These are phyloP conservation scores for Zeugodacus cucurbitae DNA, from an alignment of 1,140 invertebrate species.

Conservation along the genomic window DNA sequence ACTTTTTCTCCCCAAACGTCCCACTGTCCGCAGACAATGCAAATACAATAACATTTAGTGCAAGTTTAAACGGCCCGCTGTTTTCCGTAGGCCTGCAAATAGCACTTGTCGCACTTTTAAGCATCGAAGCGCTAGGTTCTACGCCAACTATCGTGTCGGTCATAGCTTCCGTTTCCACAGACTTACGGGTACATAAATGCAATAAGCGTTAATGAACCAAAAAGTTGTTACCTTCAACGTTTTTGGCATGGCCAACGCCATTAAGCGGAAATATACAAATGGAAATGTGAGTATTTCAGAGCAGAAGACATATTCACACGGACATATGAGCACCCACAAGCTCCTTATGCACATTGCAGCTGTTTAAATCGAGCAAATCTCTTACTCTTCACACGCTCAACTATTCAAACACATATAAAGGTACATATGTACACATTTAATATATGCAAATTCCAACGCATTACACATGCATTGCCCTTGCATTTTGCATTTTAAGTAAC, in stretches of 20 bases:
- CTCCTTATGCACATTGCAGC: no score
- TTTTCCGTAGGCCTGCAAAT: background rate
- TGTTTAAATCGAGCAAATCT: no score
- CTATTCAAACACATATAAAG: background rate
- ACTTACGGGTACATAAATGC: background rate
- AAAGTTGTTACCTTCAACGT: slow-evolving; percentile 10
- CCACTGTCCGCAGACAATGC: background rate
- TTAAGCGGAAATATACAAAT: background rate
- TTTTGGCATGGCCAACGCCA: background rate
- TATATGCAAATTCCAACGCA: slow-evolving; percentile 32
- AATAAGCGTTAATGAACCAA: slow-evolving; percentile 30
- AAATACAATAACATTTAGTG: background rate
- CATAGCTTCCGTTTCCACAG: background rate
- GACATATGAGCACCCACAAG: no score
- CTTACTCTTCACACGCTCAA: background rate
- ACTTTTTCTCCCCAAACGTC: no score
- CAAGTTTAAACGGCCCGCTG: background rate
- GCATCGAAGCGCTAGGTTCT: background rate
- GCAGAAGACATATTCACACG: background rate
- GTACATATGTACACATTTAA: background rate
- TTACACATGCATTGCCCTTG: slow-evolving; percentile 33
- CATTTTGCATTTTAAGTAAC: slow-evolving; percentile 38
- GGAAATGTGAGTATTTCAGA: background rate
- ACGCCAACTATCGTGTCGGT: background rate
- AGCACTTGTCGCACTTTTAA: background rate